These are phyloP conservation scores for Caenorhabditis zanzibari DNA, from an alignment of 2,888 invertebrate species.

Conservation along the genomic window DNA sequence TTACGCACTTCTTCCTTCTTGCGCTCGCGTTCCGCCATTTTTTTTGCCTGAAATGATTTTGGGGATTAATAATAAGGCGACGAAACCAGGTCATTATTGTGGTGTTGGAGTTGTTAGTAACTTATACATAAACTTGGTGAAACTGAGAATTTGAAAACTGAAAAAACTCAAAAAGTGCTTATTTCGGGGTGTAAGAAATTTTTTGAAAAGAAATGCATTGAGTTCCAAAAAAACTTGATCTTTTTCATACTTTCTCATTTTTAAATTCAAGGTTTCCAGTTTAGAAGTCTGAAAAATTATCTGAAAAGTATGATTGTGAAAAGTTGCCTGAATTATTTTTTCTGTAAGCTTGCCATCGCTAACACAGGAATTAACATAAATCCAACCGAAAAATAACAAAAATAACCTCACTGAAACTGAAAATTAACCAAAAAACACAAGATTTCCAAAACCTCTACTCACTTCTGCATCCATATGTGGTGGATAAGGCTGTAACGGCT, in stretches of 20 bases:
- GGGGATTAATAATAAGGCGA: no score
- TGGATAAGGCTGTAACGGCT: constrained; percentile 38
- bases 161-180: constrained; percentile 16
- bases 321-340: no score
- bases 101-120: not conserved
- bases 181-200: no score
- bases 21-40: constrained; percentile 97
- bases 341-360: no score
- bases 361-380: no score
- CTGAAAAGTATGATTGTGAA: no score
- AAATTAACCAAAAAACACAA: constrained; percentile 6
- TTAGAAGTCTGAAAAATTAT: no score
- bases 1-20: constrained; percentile 99
- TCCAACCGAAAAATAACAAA: constrained; percentile 30
- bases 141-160: not conserved
- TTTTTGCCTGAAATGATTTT: constrained; percentile 87
- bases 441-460: constrained; percentile 15
- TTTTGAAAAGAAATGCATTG: no score
- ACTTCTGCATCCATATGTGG: constrained; percentile 59
- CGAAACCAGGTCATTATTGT: not conserved
- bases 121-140: not conserved
- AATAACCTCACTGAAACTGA: no score
- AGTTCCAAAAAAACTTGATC: no score
- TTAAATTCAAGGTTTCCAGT: no score
- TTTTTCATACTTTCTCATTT: no score